Base-by-base conservation (phyloP, 2,797 vertebrate species). In the Mus spretus region DNA sequence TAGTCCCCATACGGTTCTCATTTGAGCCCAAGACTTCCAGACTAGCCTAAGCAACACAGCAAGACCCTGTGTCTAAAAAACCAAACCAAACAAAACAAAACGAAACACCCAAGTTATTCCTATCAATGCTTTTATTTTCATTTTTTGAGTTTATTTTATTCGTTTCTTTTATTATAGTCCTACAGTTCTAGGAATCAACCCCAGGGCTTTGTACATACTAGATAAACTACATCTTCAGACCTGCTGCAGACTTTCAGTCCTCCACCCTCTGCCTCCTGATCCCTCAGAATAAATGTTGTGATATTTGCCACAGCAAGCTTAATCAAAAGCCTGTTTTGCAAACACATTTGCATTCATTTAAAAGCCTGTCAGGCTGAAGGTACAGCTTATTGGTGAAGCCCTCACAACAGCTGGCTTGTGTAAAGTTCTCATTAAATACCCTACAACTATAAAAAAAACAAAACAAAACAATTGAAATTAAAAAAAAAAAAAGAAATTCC, bases 291-390 rank as follows among this genome's bases (percentile, higher is more conserved):
- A 12, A 44, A 59, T 37, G 24, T 7, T 88, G 53, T 59, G 67
- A n/a, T 70, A 70, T 70, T n/a, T 70, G 72, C 6, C 28, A 77
- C 53, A 75, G n/a, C 72, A 3, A 86, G 26, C 67, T 88, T 74
- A 55, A 55, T 20, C 72, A 44, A 59, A 47, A 34, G 37, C 22
- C 75, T 88, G 26, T 31, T 74, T 88, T 75, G 31, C n/a, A 85
- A 85, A 63, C 47, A 80, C 67, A 77, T 65, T 85, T 89, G 17
- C 13, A 94, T 28, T 89, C 53, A 82, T 67, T 91, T 91, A 83
- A 94, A 95, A 96, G 24, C 31, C 44, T 50, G 57, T 63, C 75
- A 63, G 74, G 40, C 40, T 89, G 55, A 61, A 31, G 55, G 40
- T 47, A 8, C 31, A n/a, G 55, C 74, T 63, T 63, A 63, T 57